Base-by-base conservation (phyloP, 2,113 vertebrate species). In the Trematomus loennbergii region DNA sequence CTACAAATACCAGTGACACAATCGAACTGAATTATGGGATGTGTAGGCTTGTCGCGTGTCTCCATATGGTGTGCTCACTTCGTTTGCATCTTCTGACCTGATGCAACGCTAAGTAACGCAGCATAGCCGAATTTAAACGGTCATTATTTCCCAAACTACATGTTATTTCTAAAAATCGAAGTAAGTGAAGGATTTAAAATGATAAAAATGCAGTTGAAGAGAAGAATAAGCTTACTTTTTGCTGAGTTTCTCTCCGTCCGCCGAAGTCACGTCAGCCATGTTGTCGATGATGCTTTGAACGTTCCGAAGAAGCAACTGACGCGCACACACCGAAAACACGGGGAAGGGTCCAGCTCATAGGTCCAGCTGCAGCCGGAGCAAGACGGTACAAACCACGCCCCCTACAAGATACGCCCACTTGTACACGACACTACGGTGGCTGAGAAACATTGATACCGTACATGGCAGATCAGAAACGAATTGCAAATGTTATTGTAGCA, bases 161-260 rank as follows among this genome's bases (percentile, higher is more conserved):
- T 3, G 8, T 45, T n/a, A 11, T 9, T 18, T 2, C 18, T 2
- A 0, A 5, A 9, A 5, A 15, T 1, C 55, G 13, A 12, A 33
- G 1, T 0, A 1, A 0, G 1, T 2, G 0, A 0, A 1, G 17
- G 0, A 1, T 0, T 3, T 5, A 3, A 1, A 8, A 0, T 0
- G 0, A 5, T 46, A 54, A 8, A 29, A 73, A 68, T 17, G 49
- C 4, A 0, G 50, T 0, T 6, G 4, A 36, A 40, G 15, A 43
- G 2, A 50, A 12, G 2, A 73, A 66, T 33, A 22, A 13, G 48
- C 89, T 89, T 79, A 96, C 95, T 95, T 96, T 93, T 96, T 96
- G 90, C 95, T 96, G 90, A 95, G 87, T 92, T 94, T 93, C 3
- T 89, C 94, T 53, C 66, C 94, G 60, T 94, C 92, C 75, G 12